phyloP scores from a whole-genome alignment of 1,140 invertebrate genomes.

The Campoletis sonorensis region DNA sequence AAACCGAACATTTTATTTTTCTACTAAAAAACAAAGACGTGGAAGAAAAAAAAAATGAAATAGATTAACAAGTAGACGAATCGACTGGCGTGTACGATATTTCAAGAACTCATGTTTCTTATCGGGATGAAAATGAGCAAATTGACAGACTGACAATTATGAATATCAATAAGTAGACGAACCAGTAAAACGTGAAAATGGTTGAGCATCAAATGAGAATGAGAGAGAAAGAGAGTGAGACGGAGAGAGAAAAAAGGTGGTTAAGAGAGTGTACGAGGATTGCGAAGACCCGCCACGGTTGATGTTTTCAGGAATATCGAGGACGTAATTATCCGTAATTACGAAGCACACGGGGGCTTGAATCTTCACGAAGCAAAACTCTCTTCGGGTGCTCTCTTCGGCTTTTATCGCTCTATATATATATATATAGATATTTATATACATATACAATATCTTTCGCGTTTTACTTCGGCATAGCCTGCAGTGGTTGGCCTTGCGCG shows the following conservation, averaged over 20 bases:
- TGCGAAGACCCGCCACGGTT: conserved; percentile 45
- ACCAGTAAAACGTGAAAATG: conserved; percentile 34
- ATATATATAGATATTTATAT: too few species aligned
- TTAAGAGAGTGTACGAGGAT: conserved; percentile 16
- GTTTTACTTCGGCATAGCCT: conserved; percentile 56
- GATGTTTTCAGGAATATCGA: conserved; percentile 75
- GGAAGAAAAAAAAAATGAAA: neutral
- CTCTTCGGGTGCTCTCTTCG: conserved; percentile 31
- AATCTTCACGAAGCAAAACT: conserved; percentile 58
- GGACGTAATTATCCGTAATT: conserved; percentile 76
- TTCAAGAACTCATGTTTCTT: neutral
- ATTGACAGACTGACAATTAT: conserved; percentile 29
- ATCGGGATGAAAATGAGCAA: conserved; percentile 1
- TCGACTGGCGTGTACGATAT: neutral
- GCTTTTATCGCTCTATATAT: conserved; percentile 35
- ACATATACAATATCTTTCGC: conserved; percentile 23
- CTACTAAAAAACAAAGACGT: too few species aligned
- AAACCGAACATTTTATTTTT: too few species aligned
- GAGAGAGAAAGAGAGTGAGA: conserved; percentile 35
- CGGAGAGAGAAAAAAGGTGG: conserved; percentile 41
- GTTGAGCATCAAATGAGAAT: neutral
- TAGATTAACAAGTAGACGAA: neutral
- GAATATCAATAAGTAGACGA: conserved; percentile 42
- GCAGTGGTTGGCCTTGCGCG: conserved; percentile 72
- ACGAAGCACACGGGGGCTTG: conserved; percentile 68